Evolutionary conservation across 2,888 invertebrate genomes (phyloP).

Genomic region (Mycogona germanica): DNA sequence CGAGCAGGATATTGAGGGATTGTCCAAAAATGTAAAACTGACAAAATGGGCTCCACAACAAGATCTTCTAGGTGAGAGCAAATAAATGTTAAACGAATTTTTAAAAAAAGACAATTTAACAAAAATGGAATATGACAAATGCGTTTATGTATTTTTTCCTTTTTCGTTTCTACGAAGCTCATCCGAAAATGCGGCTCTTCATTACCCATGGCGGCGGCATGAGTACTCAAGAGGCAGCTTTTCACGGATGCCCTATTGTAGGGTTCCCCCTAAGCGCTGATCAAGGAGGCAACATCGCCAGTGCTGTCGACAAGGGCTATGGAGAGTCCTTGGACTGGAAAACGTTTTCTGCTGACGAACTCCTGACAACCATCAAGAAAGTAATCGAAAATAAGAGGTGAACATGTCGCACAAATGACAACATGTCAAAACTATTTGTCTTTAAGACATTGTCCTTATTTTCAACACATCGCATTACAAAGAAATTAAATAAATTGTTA

Average conservation of each 20-base stretch:
- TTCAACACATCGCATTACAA: no score
- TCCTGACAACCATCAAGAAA: not conserved
- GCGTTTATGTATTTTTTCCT: no score
- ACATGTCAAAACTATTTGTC: no score
- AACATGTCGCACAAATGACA: no score
- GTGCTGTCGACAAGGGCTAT: constrained; percentile 4
- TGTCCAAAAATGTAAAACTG: constrained; percentile 11
- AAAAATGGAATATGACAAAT: no score
- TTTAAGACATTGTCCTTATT: no score
- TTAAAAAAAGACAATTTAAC: no score
- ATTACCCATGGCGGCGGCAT: constrained; percentile 11
- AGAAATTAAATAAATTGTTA: no score
- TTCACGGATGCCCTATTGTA: constrained; percentile 5
- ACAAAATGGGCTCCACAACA: constrained; percentile 18
- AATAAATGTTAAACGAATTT: no score
- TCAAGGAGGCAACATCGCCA: constrained; percentile 8
- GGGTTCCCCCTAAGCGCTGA: constrained; percentile 10
- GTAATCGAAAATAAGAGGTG: not conserved
- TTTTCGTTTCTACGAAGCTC: no score
- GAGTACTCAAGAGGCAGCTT: constrained; percentile 9
- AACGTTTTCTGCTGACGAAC: not conserved
- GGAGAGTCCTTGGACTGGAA: constrained; percentile 4
- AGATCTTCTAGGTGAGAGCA: constrained; percentile 11
- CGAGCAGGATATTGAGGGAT: constrained; percentile 5
- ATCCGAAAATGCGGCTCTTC: constrained; percentile 3